Evolutionary conservation across 2,797 vertebrate species (phyloP).

Genomic region (Coregonus sp.): DNA sequence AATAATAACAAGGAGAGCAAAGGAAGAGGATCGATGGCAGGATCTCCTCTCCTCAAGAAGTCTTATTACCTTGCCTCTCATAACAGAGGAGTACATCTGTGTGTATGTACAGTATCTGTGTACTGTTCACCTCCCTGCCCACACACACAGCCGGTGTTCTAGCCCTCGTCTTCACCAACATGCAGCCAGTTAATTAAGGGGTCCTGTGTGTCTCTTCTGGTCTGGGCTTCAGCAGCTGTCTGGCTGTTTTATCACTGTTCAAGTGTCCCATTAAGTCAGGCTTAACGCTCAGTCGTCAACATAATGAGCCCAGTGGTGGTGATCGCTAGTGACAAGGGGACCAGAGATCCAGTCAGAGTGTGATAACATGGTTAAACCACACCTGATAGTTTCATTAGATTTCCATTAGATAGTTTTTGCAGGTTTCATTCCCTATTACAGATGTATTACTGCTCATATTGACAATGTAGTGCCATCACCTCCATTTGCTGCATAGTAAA

Average conservation of each 20-base stretch:
- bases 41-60: background rate
- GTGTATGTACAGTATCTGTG: background rate
- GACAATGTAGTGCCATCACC: conserved; percentile 12
- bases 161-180: no score
- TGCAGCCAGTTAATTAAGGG: no score
- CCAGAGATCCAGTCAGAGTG: conserved; percentile 50
- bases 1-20: background rate
- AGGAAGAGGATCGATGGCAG: background rate
- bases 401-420: conserved; percentile 8
- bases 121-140: no score
- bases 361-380: conserved; percentile 45
- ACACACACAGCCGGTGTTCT: no score
- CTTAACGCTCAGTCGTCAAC: conserved; percentile 66
- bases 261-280: conserved; percentile 62
- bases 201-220: conserved; percentile 20
- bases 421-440: conserved; percentile 23
- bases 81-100: background rate
- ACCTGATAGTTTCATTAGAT: conserved; percentile 35
- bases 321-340: conserved; percentile 39
- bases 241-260: conserved; percentile 62
- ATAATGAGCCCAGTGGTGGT: conserved; percentile 66
- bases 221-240: conserved; percentile 64
- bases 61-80: background rate
- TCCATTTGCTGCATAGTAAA: background rate
- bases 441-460: conserved; percentile 58